phyloP scores from a whole-genome alignment of 2,797 vertebrate species.

The Ambastaia sidthimunki region DNA sequence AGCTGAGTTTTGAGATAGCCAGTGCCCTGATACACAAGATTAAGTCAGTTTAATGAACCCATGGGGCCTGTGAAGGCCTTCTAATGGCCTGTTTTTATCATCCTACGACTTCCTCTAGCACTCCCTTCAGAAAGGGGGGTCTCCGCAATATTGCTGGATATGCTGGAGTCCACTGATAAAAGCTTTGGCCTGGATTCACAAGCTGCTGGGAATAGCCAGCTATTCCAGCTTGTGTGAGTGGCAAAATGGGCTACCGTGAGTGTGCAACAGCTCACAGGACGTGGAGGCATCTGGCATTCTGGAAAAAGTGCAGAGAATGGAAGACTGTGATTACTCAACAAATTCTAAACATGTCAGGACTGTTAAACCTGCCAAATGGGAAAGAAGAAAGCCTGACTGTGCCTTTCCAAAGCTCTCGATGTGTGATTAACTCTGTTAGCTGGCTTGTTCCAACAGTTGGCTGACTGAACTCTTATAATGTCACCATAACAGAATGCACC shows the following conservation, averaged over 20 bases:
- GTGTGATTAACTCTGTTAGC: no score
- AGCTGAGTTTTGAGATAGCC: conserved; percentile 53
- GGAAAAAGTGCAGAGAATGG: conserved; percentile 56
- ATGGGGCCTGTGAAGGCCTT: conserved; percentile 77
- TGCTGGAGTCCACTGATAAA: conserved; percentile 82
- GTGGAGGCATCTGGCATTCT: conserved; percentile 29
- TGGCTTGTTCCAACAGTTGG: neutral
- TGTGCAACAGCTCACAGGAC: conserved; percentile 6
- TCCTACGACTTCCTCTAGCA: conserved; percentile 84
- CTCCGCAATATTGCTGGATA: conserved; percentile 75
- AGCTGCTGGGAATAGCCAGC: conserved; percentile 76
- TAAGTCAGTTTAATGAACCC: conserved; percentile 77
- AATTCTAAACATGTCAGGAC: conserved; percentile 49
- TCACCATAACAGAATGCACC: no score
- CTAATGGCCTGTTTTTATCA: conserved; percentile 83
- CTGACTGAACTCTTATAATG: neutral
- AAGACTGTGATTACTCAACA: conserved; percentile 9
- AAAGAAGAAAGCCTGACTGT: neutral
- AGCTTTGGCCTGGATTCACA: conserved; percentile 78
- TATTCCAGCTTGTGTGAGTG: conserved; percentile 48
- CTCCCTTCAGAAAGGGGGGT: conserved; percentile 78
- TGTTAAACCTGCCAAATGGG: neutral
- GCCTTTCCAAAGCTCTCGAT: neutral
- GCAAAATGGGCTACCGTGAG: conserved; percentile 49
- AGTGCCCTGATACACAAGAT: conserved; percentile 69